Conservation (phyloP, 2,113 vertebrate species). For the Pterocles burchelli region DNA sequence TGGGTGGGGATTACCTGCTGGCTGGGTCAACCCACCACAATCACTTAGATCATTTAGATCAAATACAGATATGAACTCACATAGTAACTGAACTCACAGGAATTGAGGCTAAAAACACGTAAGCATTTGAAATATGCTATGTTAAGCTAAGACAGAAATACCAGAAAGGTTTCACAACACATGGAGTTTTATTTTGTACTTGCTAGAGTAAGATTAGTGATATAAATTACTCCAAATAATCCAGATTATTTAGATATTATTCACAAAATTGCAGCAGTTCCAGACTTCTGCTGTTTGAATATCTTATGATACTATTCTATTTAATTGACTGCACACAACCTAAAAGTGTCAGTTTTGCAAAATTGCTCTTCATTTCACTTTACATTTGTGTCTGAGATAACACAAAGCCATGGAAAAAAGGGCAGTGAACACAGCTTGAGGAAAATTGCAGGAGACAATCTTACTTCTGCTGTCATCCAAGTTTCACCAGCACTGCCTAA, state of each 20-base stretch:
- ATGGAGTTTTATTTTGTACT: conserved; percentile 14
- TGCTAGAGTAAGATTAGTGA: not conserved
- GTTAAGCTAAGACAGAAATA: not conserved
- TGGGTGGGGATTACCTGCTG: not conserved
- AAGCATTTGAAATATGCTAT: not conserved
- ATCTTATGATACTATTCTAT: not conserved
- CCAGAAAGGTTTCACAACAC: not conserved
- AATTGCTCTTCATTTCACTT: conserved; percentile 24
- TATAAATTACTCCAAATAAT: not conserved
- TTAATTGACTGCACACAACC: conserved; percentile 1
- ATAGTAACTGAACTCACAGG: not conserved
- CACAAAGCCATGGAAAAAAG: not conserved
- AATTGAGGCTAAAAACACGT: not conserved
- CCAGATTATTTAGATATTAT: conserved; percentile 39
- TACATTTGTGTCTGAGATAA: not conserved
- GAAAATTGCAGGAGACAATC: not conserved
- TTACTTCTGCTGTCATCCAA: not conserved
- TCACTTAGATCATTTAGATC: not conserved
- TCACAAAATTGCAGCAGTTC: conserved; percentile 7
- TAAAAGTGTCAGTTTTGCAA: conserved; percentile 38
- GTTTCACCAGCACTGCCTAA: not conserved
- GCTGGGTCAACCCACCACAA: not conserved
- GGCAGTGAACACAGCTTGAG: not conserved
- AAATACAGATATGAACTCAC: not conserved
- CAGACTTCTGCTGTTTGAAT: not conserved